These are phyloP conservation scores for Bombus huntii DNA, from an alignment of 1,140 invertebrate species.

Conservation along the genomic window DNA sequence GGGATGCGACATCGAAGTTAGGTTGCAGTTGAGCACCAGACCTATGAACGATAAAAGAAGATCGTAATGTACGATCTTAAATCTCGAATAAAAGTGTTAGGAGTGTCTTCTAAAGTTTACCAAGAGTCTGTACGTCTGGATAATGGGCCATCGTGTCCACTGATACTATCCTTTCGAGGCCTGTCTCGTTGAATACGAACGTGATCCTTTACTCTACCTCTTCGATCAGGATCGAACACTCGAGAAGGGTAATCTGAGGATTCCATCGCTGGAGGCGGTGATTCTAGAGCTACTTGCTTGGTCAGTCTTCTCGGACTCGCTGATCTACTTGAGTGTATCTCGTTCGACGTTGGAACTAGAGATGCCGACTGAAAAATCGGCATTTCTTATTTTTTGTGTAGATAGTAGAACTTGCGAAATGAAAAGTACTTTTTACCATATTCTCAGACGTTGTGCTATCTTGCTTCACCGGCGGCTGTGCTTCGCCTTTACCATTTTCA, in stretches of 20 bases:
- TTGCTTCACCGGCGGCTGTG: conserved; percentile 63
- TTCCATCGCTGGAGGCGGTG: conserved; percentile 74
- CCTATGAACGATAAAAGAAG: conserved; percentile 39
- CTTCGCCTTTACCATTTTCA: conserved; percentile 2
- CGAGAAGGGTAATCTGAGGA: conserved; percentile 71
- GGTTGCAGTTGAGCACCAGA: conserved; percentile 69
- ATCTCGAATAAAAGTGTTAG: not conserved
- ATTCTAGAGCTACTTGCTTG: conserved; percentile 80
- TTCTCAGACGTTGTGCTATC: conserved; percentile 74
- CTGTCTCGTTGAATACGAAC: conserved; percentile 73
- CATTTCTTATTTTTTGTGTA: not conserved
- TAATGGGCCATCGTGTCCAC: conserved; percentile 63
- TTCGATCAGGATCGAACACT: conserved; percentile 73
- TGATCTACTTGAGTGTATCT: conserved; percentile 75
- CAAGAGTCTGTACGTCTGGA: conserved; percentile 75
- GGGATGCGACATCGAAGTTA: conserved; percentile 73
- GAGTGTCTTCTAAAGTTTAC: conserved; percentile 50
- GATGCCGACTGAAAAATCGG: conserved; percentile 60
- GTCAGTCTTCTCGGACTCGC: conserved; percentile 77
- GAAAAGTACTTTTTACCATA: conserved; percentile 54
- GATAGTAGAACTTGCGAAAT: not conserved
- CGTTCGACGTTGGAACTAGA: conserved; percentile 67
- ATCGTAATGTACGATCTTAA: not conserved
- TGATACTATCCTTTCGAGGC: conserved; percentile 59
- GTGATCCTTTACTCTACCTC: conserved; percentile 70